These are phyloP conservation scores for Drosophila koepferae DNA, from an alignment of 2,888 invertebrate genomes.

Conservation along the genomic window DNA sequence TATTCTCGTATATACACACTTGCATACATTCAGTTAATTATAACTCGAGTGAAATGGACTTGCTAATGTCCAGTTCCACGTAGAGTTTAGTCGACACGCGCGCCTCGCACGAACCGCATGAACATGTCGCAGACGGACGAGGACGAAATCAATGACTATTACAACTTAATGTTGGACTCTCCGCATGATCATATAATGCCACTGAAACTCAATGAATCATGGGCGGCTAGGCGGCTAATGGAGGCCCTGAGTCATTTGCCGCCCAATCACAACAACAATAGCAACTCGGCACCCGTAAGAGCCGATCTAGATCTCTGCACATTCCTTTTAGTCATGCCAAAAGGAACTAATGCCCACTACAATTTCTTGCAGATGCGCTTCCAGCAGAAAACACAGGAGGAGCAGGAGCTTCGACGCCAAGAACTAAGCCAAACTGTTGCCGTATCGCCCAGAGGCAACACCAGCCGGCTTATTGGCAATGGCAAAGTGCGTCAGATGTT, in stretches of 20 bases:
- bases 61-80: conserved; percentile 59
- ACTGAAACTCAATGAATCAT: conserved; percentile 87
- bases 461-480: conserved; percentile 70
- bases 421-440: conserved; percentile 86
- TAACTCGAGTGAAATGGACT: conserved; percentile 57
- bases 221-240: conserved; percentile 87
- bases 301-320: neutral
- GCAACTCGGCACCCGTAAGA: conserved; percentile 76
- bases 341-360: neutral
- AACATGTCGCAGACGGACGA: conserved; percentile 56
- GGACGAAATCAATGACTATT: conserved; percentile 24
- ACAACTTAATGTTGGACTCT: conserved; percentile 36
- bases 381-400: conserved; percentile 93
- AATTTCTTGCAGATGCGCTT: conserved; percentile 89
- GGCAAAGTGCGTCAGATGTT: conserved; percentile 92
- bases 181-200: conserved; percentile 73
- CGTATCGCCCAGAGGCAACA: conserved; percentile 23
- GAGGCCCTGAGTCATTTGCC: conserved; percentile 85
- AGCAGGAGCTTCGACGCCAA: conserved; percentile 91
- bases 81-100: conserved; percentile 62
- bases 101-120: conserved; percentile 35
- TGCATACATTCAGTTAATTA: conserved; percentile 54
- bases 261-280: conserved; percentile 67
- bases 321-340: neutral
- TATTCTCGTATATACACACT: conserved; percentile 4